Base-by-base conservation (phyloP, 37 sponge, comb jelly and placozoan species). In the Halisarca cf. caerulea region DNA sequence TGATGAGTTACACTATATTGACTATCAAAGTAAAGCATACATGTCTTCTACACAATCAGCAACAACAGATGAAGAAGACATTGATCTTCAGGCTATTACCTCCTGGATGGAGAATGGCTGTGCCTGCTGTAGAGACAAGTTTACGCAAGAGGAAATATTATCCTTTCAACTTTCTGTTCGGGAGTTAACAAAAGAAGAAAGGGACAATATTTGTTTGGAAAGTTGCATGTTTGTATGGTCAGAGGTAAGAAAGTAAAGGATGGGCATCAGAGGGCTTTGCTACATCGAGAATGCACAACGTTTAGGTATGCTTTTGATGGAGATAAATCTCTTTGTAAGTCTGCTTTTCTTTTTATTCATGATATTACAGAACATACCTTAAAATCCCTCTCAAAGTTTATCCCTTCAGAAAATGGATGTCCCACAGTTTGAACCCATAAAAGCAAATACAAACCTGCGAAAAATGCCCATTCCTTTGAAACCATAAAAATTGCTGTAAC, bases 281-380 rank as follows among this genome's bases (percentile, higher is more conserved):
- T 24, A 1, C 66, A 83, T 3, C 53, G 57, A 51, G 21, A 66
- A 1, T 62, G 72, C 33, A 57, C 69, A 21, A 83, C 54, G 45
- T 83, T 27, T 36, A 25, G 25, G 28, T 83, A 83, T 83, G 43
- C 72, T 39, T 83, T 83, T 83, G 84, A 83, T 45, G n/a, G n/a
- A n/a, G 53, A 83, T 28, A 35, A 57, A 70, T 5, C 20, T 32
- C 55, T 83, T 11, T 83, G 84, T 58, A 44, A 83, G 57, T 27
- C 23, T 69, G 84, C 53, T 33, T 83, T 83, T 44, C 47, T 68
- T 17, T 83, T 70, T 44, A 11, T 83, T 23, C 84, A 68, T 70
- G 72, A 69, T 25, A 47, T 83, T 69, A 54, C 72, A 25, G 36
- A 36, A 8, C 51, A 70, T 21, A 60, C 59, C 20, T 35, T 83